Evolutionary conservation across 2,113 vertebrate species (phyloP).

Genomic region (Podarcis muralis): DNA sequence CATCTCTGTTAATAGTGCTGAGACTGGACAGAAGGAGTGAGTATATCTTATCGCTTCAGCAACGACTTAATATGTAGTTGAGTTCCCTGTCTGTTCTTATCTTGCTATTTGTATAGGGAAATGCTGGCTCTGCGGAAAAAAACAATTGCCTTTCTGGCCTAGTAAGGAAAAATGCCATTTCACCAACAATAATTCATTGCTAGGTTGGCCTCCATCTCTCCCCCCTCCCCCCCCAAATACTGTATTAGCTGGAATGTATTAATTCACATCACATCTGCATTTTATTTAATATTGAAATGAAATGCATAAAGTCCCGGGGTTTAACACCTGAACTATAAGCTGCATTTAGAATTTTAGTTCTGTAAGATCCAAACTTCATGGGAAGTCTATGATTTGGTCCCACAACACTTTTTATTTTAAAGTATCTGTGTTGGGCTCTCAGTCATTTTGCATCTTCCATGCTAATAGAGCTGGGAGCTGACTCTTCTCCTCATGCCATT

Average conservation of each 20-base stretch:
- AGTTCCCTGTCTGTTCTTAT: neutral
- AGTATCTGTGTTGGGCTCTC: neutral
- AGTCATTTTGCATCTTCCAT: neutral
- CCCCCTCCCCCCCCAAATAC: neutral
- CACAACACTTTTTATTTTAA: neutral
- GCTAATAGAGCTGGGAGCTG: neutral
- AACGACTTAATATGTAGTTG: neutral
- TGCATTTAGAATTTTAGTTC: neutral
- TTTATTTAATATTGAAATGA: neutral
- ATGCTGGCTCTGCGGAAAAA: accelerated
- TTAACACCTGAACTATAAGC: neutral
- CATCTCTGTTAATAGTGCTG: slow-evolving; percentile 86
- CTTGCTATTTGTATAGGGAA: neutral
- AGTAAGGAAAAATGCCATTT: neutral
- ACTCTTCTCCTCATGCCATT: neutral
- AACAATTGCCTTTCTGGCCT: neutral
- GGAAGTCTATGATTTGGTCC: neutral
- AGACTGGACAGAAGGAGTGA: slow-evolving; percentile 85
- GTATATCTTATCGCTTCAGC: slow-evolving; percentile 50
- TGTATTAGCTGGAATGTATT: neutral
- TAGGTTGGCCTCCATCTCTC: too few relatives aligned
- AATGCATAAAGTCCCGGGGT: neutral
- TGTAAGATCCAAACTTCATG: neutral
- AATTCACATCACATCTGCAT: neutral
- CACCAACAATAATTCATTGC: neutral